Evolutionary conservation across 2,888 invertebrate species (phyloP), one percentile per base, ranked within the genome.

Genomic region (Acrobasis repandana): DNA sequence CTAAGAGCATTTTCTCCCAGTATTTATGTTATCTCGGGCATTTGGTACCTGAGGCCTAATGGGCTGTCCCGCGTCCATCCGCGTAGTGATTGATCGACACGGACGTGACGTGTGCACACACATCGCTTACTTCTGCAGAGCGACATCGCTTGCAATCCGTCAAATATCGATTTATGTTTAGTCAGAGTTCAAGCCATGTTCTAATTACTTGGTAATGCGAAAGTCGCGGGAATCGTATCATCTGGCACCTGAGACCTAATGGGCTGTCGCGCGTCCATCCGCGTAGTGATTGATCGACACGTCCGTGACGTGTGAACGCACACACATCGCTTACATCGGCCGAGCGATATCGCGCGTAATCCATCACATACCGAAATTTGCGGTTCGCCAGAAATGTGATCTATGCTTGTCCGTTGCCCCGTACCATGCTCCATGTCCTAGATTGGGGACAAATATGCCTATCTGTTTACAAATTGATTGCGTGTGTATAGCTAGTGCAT

Each of bases 41-140:
- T 69, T 76, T 74, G 77, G 77, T 85, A 88, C 86, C 88, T 86
- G 88, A 78, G 83, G 80, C 90, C 60, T 43, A 90, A 91, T 90
- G 91, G 90, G 83, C 85, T 90, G 90, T 89, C 89, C 81, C 76
- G 77, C 83, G 87, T 87, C 86, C 88, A 85, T 87, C 85, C 85
- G 79, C 80, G 75, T 67, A 65, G 85, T 90, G 90, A 90, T 90
- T 90, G 90, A 91, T 91, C 87, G 90, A 85, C 88, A 82, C 82
- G 79, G 82, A 81, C 74, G 54, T 54, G 54, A 54, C 54, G 43
- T 54, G 54, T 54, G 85, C 79, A 82, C 81, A 83, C 86, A 82
- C 80, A 80, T 80, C 80, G 80, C 83, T 81, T 80, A 84, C 80
- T 84, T 80, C 74, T 80, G 76, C 75, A 77, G 77, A 68, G 71